Percentiles rank a stretch among this genome's conserved stretches.
phyloP scores from a whole-genome alignment of 2,888 invertebrate genomes.

The Stenodera caucasica region DNA sequence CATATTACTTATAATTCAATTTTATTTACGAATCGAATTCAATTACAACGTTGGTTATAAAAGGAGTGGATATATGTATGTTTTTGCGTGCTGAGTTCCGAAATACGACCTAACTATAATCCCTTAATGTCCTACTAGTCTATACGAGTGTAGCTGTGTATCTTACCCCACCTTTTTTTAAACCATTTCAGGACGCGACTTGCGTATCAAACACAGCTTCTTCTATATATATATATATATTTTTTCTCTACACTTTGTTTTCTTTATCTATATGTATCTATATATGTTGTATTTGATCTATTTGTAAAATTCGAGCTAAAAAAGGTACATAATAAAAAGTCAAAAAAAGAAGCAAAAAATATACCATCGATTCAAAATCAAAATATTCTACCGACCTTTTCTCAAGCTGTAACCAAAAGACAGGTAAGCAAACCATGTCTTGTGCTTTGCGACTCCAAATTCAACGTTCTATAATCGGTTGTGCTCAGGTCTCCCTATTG shows the following conservation, averaged over 20 bases:
- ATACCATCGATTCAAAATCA: neutral
- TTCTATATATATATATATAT: neutral
- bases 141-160: conserved; percentile 4
- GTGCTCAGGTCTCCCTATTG: conserved; percentile 40
- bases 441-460: conserved; percentile 21
- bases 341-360: neutral
- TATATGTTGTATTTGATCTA: conserved; percentile 3
- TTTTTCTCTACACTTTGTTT: neutral
- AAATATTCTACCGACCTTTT: neutral
- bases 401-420: conserved; percentile 15
- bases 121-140: conserved; percentile 12
- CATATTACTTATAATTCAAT: neutral
- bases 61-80: conserved; percentile 7
- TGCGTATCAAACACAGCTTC: neutral
- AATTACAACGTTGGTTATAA: conserved; percentile 9
- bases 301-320: conserved; percentile 12
- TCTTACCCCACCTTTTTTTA: conserved; percentile 13
- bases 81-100: conserved; percentile 5
- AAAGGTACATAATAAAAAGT: neutral
- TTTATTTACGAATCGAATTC: conserved; percentile 10
- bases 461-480: conserved; percentile 28
- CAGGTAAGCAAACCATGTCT: conserved; percentile 22
- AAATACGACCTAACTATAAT: conserved; percentile 14
- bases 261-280: neutral
- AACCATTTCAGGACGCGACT: conserved; percentile 16